Base-by-base conservation (phyloP, 2,888 invertebrate genomes). In the Acanthosepion pharaonis region DNA sequence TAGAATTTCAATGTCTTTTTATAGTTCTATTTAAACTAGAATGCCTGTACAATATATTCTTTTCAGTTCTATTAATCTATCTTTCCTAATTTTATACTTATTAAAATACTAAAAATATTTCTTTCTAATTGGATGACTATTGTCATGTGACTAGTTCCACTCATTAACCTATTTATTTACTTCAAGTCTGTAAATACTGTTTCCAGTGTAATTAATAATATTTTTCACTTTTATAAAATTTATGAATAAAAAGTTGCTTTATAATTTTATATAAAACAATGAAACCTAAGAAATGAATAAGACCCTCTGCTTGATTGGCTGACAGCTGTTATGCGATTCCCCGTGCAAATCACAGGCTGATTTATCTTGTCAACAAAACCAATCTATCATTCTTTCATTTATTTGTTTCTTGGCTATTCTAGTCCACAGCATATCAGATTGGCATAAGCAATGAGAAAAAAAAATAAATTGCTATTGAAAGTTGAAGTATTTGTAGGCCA, bases 91-190 rank as follows among this genome's bases (percentile, higher is more conserved):
- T n/a, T 78, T 78, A 1, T 9, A 78, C 9, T 78, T 78, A 78
- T n/a, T 78, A 78, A 78, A 11, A 28, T 78, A 8, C 28, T 78
- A 78, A 78, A 9, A n/a, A n/a, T n/a, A n/a, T n/a, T 78, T 78
- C n/a, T 78, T 78, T n/a, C 78, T n/a, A 9, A 78, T 78, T 78
- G 78, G 78, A 78, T 28, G 15, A 78, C n/a, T 28, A 8, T 3
- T 78, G 78, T 2, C n/a, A n/a, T 78, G 78, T 78, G 28, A 28
- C 78, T n/a, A 78, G 78, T 78, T 78, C n/a, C 78, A 78, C 28
- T 78, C 78, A 78, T 78, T 78, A 78, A n/a, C 78, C 78, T 78
- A 78, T 78, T n/a, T 78, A 78, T 64, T 64, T 64, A 64, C 64
- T 28, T 28, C 5, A 25, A 11, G 28, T 28, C 28, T 78, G 78